Evolutionary conservation across 2,888 invertebrate genomes (phyloP), one percentile per base, ranked within the genome.

Genomic region (Melipona bicolor): DNA sequence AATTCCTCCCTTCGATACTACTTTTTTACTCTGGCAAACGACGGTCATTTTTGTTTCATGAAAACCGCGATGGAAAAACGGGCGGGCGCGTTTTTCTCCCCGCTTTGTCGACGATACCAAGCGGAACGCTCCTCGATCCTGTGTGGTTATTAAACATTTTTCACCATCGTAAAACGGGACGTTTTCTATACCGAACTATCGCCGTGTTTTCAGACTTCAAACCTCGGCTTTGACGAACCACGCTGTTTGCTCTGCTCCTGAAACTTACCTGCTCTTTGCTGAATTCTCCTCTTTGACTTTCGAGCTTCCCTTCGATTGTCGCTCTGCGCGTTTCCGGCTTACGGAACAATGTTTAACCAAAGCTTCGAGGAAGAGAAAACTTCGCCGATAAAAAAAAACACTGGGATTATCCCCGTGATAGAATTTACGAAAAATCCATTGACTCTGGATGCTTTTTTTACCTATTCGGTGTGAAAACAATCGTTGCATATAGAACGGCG

Each of bases 81-180:
- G 43, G 43, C 21, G 17, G n/a, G 1, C 6, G 32, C 32, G 32
- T 50, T 70, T n/a, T 54, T 56, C n/a, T 13, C 19, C 11, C 3
- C 19, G 19, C 49, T 72, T 61, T 72, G 32, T n/a, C 9, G 32
- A 19, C 32, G n/a, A 32, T n/a, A 73, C 50, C 49, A 21, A 19
- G 32, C 32, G 11, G 43, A 32, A 27, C 50, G 19, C 50, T 73
- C 5, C 62, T 54, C 74, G n/a, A 54, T 52, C 9, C 64, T 21
- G n/a, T 43, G 36, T 36, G 49, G 54, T 74, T 74, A 74, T 74
- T 74, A 74, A 54, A 74, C 74, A 74, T 65, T 64, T 65, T 74
- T 43, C 61, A n/a, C 6, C 24, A 9, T 24, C 19, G 50, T 24
- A 17, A 27, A 62, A 21, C 62, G 27, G 13, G 4, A 36, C 54